Base-by-base conservation (phyloP, 2,113 vertebrate species). In the Tragelaphus scriptus region DNA sequence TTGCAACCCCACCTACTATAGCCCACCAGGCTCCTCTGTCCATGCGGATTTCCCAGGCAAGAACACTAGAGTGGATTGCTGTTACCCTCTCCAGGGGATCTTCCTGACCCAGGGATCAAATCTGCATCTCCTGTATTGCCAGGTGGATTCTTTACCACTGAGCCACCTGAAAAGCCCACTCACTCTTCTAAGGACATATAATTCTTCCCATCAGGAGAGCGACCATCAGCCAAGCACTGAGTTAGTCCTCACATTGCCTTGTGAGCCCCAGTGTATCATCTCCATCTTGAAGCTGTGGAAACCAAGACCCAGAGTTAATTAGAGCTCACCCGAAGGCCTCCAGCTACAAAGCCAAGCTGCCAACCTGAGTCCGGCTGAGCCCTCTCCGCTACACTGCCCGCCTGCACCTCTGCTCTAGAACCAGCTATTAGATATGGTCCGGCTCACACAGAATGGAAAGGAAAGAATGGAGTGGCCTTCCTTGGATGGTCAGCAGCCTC, bases 221-320 rank as follows among this genome's bases (percentile, higher is more conserved):
- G 0, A 5, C 21, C 0, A 0, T 21, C 55, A 59, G 53, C 30
- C 58, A 77, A 28, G 21, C 1, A 1, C 49, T 68, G 3, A 2
- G 14, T 44, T 10, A 21, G 5, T 7, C 59, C 32, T 14, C 68
- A 56, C 26, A 28, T 6, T 30, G 40, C 56, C 49, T 90, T 40
- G 6, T 30, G 25, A 80, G 6, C 55, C 63, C 14, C 0, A 9
- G 32, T 11, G n/a, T 75, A 16, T 55, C 9, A 30, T 13, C 17
- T 51, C 6, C 26, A 25, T 12, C 17, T 55, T 3, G 1, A 59
- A 59, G 16, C 19, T 58, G 21, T 79, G 61, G 36, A 61, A 23
- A 40, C 28, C 63, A 36, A 59, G 49, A 28, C 58, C 68, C 47
- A 9, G 9, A 16, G 63, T 32, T 6, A 19, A 10, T 8, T 16